Percentiles rank a stretch among this genome's conserved stretches.
Conservation (phyloP, 2,113 vertebrate species). For the Burhinus oedicnemus region DNA sequence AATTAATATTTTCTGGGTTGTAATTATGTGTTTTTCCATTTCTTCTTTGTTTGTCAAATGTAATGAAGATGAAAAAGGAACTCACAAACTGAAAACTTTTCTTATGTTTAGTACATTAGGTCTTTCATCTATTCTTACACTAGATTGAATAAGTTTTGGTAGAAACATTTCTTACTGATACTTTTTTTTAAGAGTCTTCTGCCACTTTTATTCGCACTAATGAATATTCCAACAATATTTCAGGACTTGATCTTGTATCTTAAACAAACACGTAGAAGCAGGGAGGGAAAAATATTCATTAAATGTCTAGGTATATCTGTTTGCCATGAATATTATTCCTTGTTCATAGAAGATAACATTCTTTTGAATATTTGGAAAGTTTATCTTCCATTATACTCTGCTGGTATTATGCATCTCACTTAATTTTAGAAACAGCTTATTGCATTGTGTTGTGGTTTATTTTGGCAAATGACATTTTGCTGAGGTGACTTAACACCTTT, state of each 20-base stretch:
- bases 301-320: neutral
- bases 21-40: neutral
- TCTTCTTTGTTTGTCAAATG: neutral
- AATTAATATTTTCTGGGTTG: neutral
- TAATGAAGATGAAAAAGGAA: neutral
- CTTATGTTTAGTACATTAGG: neutral
- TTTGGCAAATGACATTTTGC: neutral
- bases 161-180: neutral
- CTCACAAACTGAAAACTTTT: neutral
- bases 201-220: neutral
- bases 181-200: neutral
- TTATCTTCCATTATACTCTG: neutral
- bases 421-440: neutral
- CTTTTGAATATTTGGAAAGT: neutral
- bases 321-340: neutral
- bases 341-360: neutral
- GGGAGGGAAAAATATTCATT: neutral
- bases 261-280: neutral
- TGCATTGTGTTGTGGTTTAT: neutral
- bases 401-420: neutral
- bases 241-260: neutral
- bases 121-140: neutral
- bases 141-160: neutral
- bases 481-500: neutral
- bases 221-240: neutral